phyloP scores from a whole-genome alignment of 2,888 invertebrate species.

The Malthinus seriepunctatus region DNA sequence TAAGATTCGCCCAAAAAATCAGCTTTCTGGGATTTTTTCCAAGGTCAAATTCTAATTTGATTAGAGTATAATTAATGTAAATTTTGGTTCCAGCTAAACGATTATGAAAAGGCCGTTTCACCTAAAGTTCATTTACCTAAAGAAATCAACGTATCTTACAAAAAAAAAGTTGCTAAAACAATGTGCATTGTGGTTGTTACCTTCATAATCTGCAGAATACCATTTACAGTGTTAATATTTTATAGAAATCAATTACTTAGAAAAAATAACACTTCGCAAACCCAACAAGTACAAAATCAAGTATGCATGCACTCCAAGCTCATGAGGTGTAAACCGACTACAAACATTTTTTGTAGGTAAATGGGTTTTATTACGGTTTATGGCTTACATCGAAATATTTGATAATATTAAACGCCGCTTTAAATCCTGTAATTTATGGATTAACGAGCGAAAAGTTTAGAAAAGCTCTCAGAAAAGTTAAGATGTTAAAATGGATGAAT shows the following conservation, averaged over 20 bases:
- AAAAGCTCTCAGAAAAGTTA: slow-evolving; percentile 65
- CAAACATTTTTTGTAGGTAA: slow-evolving; percentile 53
- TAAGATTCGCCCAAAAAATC: too few relatives aligned
- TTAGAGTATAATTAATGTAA: too few relatives aligned
- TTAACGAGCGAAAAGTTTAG: slow-evolving; percentile 72
- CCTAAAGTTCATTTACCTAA: slow-evolving; percentile 59
- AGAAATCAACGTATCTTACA: slow-evolving; percentile 63
- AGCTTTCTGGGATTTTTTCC: too few relatives aligned
- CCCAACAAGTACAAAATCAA: slow-evolving; percentile 45
- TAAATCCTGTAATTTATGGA: slow-evolving; percentile 79
- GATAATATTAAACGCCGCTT: slow-evolving; percentile 71
- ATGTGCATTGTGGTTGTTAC: slow-evolving; percentile 70
- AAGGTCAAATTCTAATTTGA: too few relatives aligned
- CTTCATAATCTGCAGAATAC: slow-evolving; percentile 70
- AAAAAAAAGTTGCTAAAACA: slow-evolving; percentile 70
- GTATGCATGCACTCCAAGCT: slow-evolving; percentile 44
- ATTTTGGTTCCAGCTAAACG: slow-evolving; percentile 61
- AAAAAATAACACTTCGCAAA: slow-evolving; percentile 48
- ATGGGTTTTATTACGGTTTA: slow-evolving; percentile 60
- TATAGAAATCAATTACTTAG: slow-evolving; percentile 60
- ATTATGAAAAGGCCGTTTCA: slow-evolving; percentile 65
- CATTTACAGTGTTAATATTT: slow-evolving; percentile 74
- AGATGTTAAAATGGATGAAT: slow-evolving; percentile 54
- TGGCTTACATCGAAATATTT: slow-evolving; percentile 73
- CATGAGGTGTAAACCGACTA: not conserved